phyloP scores from a whole-genome alignment of 2,113 vertebrate genomes.

The Oreochromis tanganicae region DNA sequence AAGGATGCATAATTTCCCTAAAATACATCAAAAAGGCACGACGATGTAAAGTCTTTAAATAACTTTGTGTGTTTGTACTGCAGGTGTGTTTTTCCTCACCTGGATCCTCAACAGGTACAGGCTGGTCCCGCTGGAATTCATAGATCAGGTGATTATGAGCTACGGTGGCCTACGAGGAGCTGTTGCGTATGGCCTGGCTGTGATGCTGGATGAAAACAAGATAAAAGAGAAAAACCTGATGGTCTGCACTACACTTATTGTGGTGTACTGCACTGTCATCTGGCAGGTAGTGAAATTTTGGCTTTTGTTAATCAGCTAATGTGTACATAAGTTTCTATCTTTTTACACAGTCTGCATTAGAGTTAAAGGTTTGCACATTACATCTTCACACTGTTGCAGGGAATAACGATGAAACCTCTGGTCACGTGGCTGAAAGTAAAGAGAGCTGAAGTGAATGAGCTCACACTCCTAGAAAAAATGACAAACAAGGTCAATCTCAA shows the following conservation, averaged over 20 bases:
- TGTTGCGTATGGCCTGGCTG: no score
- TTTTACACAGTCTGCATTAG: background rate
- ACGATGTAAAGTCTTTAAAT: background rate
- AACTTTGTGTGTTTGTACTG: background rate
- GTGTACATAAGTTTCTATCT: background rate
- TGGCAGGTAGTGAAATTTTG: slow-evolving; percentile 81
- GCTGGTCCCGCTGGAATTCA: slow-evolving; percentile 84
- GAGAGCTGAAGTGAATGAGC: slow-evolving; percentile 72
- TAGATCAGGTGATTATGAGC: slow-evolving; percentile 95
- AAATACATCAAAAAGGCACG: background rate
- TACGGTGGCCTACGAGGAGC: no score
- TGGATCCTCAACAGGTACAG: slow-evolving; percentile 89
- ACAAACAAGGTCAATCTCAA: slow-evolving; percentile 80
- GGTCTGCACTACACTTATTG: no score
- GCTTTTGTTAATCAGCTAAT: background rate
- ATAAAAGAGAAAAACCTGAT: no score
- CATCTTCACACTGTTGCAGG: slow-evolving; percentile 65
- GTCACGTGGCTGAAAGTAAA: slow-evolving; percentile 95
- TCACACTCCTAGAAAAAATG: slow-evolving; percentile 86
- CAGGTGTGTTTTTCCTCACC: slow-evolving; percentile 88
- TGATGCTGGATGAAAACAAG: no score
- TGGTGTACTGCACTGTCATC: no score
- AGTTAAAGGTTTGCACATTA: background rate
- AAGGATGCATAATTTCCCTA: background rate
- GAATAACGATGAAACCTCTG: slow-evolving; percentile 93